A percentile compares a stretch with the other conserved stretches of the same genome.
Conservation (phyloP, 2,888 invertebrate species). For the Entomobrya proxima region DNA sequence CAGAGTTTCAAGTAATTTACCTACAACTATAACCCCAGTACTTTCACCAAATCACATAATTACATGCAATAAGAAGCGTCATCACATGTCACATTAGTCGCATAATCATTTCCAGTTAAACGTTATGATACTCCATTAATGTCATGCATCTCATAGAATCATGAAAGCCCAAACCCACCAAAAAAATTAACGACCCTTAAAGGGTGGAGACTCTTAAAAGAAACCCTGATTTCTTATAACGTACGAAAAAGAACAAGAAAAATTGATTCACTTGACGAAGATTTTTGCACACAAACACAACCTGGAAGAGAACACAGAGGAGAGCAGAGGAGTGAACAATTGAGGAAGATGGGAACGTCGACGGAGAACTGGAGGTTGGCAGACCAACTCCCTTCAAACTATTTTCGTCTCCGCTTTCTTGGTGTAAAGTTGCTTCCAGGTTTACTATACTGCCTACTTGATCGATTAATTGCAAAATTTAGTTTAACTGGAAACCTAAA, state of each 20-base stretch:
- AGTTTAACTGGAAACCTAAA: not conserved
- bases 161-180: constrained; percentile 21
- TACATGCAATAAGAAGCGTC: no score
- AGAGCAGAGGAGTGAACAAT: constrained; percentile 70
- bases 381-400: constrained; percentile 66
- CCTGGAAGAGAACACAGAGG: constrained; percentile 38
- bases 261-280: constrained; percentile 42
- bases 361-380: constrained; percentile 70
- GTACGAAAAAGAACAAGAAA: constrained; percentile 24
- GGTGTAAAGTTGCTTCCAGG: constrained; percentile 59
- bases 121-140: no score
- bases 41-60: no score
- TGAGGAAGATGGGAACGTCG: constrained; percentile 67
- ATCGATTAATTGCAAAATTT: constrained; percentile 62
- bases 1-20: no score
- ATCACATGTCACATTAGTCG: no score
- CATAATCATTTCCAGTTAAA: no score
- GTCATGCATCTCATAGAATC: no score
- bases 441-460: constrained; percentile 59
- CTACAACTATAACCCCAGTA: no score
- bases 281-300: constrained; percentile 53
- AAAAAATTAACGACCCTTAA: constrained; percentile 50
- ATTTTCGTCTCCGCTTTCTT: constrained; percentile 67
- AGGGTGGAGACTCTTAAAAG: constrained; percentile 56
- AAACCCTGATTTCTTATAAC: constrained; percentile 50